Evolutionary conservation across 2,113 vertebrate species (phyloP).

Genomic region (Grantiella picta): DNA sequence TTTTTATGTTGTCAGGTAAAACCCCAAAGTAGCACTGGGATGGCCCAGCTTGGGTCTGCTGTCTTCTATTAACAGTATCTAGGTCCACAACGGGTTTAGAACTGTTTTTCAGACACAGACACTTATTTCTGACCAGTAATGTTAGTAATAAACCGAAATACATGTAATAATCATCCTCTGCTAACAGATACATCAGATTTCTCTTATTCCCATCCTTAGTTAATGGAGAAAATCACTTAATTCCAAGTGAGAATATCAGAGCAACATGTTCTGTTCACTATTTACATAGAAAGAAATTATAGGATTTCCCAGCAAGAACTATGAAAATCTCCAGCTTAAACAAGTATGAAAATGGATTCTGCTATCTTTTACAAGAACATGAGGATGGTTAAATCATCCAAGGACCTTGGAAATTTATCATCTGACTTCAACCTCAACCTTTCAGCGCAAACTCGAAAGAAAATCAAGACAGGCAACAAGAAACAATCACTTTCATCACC

Average conservation of each 20-base stretch:
- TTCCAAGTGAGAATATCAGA: background rate
- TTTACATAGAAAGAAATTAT: background rate
- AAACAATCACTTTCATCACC: constrained; percentile 49
- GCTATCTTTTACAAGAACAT: background rate
- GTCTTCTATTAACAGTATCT: background rate
- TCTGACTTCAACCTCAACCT: constrained; percentile 32
- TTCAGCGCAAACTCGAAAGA: constrained; percentile 39
- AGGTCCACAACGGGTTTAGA: accelerated
- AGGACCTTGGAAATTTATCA: background rate
- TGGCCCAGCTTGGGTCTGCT: background rate
- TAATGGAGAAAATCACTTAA: background rate
- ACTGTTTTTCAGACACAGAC: background rate
- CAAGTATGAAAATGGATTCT: background rate
- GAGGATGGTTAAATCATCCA: background rate
- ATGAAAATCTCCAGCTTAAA: background rate
- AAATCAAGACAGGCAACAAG: constrained; percentile 45
- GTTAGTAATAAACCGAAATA: background rate
- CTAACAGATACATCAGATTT: background rate
- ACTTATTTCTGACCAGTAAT: background rate
- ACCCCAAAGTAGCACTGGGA: background rate
- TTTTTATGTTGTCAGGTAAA: background rate
- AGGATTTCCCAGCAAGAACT: background rate
- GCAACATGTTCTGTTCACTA: background rate
- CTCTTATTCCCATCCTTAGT: background rate
- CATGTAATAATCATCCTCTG: background rate